Conservation (phyloP, 2,888 invertebrate species). For the Caradrina clavipalpis region DNA sequence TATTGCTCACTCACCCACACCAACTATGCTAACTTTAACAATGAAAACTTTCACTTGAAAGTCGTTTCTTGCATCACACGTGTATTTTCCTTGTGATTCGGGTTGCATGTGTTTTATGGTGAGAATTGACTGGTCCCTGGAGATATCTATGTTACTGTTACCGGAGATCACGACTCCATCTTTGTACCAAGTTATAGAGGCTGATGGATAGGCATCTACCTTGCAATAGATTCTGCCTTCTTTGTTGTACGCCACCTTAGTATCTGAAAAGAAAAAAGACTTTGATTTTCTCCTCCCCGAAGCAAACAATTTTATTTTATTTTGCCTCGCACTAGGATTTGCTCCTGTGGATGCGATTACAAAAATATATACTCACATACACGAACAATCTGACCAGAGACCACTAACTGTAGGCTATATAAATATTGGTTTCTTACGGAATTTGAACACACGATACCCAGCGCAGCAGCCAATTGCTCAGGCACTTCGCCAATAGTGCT, state of each 20-base stretch:
- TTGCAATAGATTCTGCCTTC: constrained; percentile 65
- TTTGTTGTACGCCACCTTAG: constrained; percentile 61
- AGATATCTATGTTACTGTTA: constrained; percentile 59
- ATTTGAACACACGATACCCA: too few relatives aligned
- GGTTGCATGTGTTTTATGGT: constrained; percentile 68
- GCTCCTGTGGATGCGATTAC: too few relatives aligned
- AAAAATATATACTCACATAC: too few relatives aligned
- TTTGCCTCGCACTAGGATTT: too few relatives aligned
- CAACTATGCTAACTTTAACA: constrained; percentile 67
- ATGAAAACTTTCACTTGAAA: constrained; percentile 47
- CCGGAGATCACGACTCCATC: constrained; percentile 51
- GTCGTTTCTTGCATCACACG: constrained; percentile 69
- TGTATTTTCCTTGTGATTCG: constrained; percentile 62
- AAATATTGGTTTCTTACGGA: too few relatives aligned
- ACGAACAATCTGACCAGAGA: too few relatives aligned
- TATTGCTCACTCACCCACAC: constrained; percentile 64
- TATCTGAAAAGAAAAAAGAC: constrained; percentile 27
- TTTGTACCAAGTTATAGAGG: constrained; percentile 70
- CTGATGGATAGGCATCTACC: constrained; percentile 71
- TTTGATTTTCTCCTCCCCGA: background rate
- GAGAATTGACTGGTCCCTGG: constrained; percentile 64
- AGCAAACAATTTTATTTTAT: background rate
- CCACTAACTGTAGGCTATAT: too few relatives aligned
- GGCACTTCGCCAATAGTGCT: too few relatives aligned
- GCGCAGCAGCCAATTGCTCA: too few relatives aligned